A percentile compares a stretch with the other conserved stretches of the same genome.
Conservation (phyloP, 1,140 invertebrate genomes). For the Paramacrobiotus metropolitanus region DNA sequence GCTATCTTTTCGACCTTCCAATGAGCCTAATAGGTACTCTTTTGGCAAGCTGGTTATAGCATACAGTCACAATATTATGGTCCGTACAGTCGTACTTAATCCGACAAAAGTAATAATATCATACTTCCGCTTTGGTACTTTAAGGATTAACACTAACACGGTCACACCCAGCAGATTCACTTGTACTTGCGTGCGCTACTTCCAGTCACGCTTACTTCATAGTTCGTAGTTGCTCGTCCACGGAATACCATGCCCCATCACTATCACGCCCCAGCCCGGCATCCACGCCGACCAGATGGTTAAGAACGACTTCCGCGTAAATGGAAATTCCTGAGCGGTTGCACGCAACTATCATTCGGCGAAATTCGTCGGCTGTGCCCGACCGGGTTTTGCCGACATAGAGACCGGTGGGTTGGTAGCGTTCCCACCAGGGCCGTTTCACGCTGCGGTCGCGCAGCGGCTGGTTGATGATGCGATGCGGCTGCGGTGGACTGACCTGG, state of each 20-base stretch:
- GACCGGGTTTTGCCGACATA: not conserved
- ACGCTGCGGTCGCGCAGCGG: not conserved
- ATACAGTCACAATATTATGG: too few relatives aligned
- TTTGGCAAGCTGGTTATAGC: too few relatives aligned
- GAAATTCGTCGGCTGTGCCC: not conserved
- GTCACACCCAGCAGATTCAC: too few relatives aligned
- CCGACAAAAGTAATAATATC: too few relatives aligned
- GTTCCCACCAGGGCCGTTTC: not conserved
- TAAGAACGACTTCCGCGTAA: not conserved
- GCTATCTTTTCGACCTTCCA: too few relatives aligned
- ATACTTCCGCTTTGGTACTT: too few relatives aligned
- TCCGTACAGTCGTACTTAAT: too few relatives aligned
- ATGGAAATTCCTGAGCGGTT: not conserved
- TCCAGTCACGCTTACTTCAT: too few relatives aligned
- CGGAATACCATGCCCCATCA: not conserved
- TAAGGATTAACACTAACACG: too few relatives aligned
- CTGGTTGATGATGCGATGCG: not conserved
- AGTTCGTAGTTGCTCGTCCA: too few relatives aligned
- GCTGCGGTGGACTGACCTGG: slow-evolving; percentile 4
- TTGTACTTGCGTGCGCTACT: too few relatives aligned
- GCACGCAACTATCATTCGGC: not conserved
- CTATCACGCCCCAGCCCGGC: not conserved
- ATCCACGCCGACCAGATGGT: not conserved
- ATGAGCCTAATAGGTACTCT: too few relatives aligned
- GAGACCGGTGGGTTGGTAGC: not conserved